Evolutionary conservation across 2,113 vertebrate genomes (phyloP).

Genomic region (Oxyruncus cristatus): DNA sequence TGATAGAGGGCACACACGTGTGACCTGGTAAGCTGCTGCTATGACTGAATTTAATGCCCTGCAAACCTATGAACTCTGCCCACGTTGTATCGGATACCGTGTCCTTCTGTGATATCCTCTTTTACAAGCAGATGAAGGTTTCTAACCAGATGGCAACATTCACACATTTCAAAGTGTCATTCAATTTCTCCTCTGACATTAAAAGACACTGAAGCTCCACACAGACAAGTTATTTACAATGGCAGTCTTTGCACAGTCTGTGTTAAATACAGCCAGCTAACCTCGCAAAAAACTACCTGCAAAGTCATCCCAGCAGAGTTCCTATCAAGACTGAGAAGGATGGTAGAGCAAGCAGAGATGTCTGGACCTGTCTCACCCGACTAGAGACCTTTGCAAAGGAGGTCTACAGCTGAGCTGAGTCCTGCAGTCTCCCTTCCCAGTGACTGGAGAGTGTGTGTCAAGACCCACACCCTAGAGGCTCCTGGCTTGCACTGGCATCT

Average conservation of each 20-base stretch:
- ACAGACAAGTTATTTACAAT: background rate
- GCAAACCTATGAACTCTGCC: background rate
- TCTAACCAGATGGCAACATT: background rate
- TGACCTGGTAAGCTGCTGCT: background rate
- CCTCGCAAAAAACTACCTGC: background rate
- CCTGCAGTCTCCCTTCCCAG: background rate
- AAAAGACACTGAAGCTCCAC: background rate
- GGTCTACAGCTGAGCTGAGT: background rate
- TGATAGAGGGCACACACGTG: background rate
- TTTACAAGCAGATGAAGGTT: background rate
- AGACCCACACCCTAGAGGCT: background rate
- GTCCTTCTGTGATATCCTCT: background rate
- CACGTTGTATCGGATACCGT: background rate
- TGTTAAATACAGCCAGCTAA: background rate
- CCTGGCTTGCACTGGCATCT: rapidly evolving
- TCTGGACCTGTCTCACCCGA: background rate
- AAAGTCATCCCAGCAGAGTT: background rate
- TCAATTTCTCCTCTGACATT: background rate
- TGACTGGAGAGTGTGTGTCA: rapidly evolving
- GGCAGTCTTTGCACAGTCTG: background rate
- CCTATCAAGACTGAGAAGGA: background rate
- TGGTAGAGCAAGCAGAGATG: background rate
- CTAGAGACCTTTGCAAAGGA: background rate
- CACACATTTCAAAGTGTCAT: background rate
- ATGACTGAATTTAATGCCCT: background rate